Base-by-base conservation (phyloP, 2,797 vertebrate species). In the Dermochelys coriacea region DNA sequence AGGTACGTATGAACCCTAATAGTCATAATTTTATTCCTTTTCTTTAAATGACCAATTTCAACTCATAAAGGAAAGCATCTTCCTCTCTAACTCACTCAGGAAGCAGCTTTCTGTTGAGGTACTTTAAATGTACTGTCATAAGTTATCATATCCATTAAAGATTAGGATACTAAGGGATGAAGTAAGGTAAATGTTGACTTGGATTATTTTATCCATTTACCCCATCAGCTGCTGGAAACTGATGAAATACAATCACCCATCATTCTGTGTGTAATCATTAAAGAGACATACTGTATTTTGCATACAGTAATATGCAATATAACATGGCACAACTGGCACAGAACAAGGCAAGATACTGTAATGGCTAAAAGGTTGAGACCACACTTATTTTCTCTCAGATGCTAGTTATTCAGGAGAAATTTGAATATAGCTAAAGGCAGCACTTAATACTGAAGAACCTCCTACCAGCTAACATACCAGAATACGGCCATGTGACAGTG, bases 191-290 rank as follows among this genome's bases (percentile, higher is more conserved):
- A 92, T 37, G 75, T 45, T 64, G 84, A 82, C 86, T 90, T 88
- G 68, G 85, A 96, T 94, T 95, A 95, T 95, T 95, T 95, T 93
- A 94, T 93, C 96, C 68, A 41, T 91, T 90, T 91, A 59, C n/a
- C 31, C 25, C 49, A 78, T 86, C 85, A 92, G 71, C 50, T 74
- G 85, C 54, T 95, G 82, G 77, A 93, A 94, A 96, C 92, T 91
- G 85, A 93, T 84, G 88, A 80, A 92, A 94, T 68, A 47, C 78
- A 55, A 94, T 64, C 1, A 0, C 87, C 81, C 92, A 82, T 82
- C 82, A 82, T 91, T 90, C 54, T 92, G 83, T 95, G 90, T 95
- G 94, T 96, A 94, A 96, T 93, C 95, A 94, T 68, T 71, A 83
- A 87, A 34, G 50, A 90, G 89, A 94, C 92, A 95, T 88, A 55